Evolutionary conservation across 2,113 vertebrate species (phyloP), one percentile per base, ranked within the genome.

Genomic region (Camarhynchus parvulus): DNA sequence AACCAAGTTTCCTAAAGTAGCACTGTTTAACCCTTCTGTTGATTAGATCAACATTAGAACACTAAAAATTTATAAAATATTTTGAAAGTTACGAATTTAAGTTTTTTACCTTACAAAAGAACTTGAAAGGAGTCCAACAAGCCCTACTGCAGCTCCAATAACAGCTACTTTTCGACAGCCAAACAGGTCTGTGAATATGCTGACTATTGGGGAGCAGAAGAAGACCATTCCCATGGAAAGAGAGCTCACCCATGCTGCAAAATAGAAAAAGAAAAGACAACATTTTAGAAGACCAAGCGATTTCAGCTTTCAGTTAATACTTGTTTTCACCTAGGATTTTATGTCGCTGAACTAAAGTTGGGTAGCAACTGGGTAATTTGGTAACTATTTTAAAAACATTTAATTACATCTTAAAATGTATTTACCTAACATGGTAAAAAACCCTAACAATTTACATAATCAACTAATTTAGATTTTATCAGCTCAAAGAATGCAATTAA

Each of bases 221-320:
- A 99, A 99, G 95, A 99, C 99, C 99, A 99, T 99, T 13, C 99
- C 99, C 99, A 99, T 99, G 49, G 98, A 99, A 52, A 99, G 98
- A 50, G 99, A 99, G 92, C 98, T 98, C 74, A 99, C 99, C 99
- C 98, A 99, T 1, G 99, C 99, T 99, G 98, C 59, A 96, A 93
- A 94, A 95, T 10, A 49, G 35, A 42, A 89, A 15, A 47, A 55
- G 22, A 31, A 30, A 37, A 46, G 55, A 15, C 9, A 74, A 42
- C 5, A 19, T 58, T 55, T 69, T 84, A 94, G 64, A 64, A 59
- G 20, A 89, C 2, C 4, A 42, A 75, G 5, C 4, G 1, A 83
- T 55, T 92, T 67, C 49, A 83, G 9, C 11, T 77, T 74, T 75
- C 47, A 76, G 42, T 10, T 56, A 66, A 8, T 44, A 66, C 44